These are phyloP conservation scores for Eupithecia subfuscata DNA, from an alignment of 2,888 invertebrate genomes.

Conservation along the genomic window DNA sequence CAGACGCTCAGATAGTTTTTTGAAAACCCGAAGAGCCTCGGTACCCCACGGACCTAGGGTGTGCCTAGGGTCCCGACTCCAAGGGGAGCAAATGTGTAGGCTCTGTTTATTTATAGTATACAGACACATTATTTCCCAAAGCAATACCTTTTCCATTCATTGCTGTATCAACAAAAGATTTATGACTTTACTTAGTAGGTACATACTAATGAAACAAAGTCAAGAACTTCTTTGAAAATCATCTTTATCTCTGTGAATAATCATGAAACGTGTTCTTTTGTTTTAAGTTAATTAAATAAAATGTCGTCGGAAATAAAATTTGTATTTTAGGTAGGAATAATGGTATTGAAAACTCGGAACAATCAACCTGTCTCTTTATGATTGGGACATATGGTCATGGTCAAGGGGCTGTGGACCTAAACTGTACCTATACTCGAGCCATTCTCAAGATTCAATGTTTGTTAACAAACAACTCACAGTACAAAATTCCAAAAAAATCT, in stretches of 20 bases:
- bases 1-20: no score
- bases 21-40: no score
- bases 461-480: not conserved
- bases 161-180: not conserved
- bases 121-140: not conserved
- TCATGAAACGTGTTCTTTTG: not conserved
- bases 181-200: not conserved
- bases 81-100: no score
- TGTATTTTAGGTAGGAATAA: not conserved
- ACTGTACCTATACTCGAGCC: not conserved
- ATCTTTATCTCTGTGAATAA: constrained; percentile 4
- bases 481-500: not conserved
- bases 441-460: not conserved
- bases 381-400: not conserved
- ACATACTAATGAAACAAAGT: not conserved
- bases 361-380: not conserved
- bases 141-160: not conserved
- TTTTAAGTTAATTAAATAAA: not conserved
- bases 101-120: no score
- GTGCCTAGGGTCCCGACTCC: no score
- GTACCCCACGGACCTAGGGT: no score
- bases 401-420: not conserved
- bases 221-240: constrained; percentile 4
- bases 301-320: not conserved
- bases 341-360: not conserved